Evolutionary conservation across 1,140 invertebrate genomes (phyloP).

Genomic region (Halictus rubicundus): DNA sequence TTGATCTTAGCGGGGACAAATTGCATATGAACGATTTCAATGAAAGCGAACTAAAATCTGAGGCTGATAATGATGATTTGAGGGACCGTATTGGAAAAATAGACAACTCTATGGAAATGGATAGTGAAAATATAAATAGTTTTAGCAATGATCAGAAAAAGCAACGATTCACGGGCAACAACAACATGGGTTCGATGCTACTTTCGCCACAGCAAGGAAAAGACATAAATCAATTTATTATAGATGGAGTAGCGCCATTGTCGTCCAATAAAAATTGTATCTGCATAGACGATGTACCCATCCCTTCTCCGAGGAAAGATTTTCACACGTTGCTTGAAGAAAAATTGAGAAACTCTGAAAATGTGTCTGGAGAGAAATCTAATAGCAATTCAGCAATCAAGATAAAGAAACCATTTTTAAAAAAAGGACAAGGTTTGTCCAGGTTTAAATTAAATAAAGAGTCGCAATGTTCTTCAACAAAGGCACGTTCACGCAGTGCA

Average conservation of each 20-base stretch:
- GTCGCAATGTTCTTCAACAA: background rate
- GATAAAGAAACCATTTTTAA: constrained; percentile 76
- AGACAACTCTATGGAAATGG: background rate
- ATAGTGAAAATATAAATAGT: constrained; percentile 20
- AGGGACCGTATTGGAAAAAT: background rate
- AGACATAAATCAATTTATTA: constrained; percentile 39
- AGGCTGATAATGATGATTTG: background rate
- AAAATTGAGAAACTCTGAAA: constrained; percentile 67
- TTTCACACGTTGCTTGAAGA: constrained; percentile 77
- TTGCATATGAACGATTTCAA: background rate
- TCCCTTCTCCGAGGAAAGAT: constrained; percentile 77
- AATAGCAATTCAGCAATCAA: constrained; percentile 26
- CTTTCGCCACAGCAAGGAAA: constrained; percentile 25
- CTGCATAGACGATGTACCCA: constrained; percentile 75
- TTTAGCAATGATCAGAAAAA: constrained; percentile 16
- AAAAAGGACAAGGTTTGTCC: constrained; percentile 78
- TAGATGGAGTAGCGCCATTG: constrained; percentile 62
- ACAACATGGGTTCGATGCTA: constrained; percentile 24
- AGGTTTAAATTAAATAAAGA: constrained; percentile 69
- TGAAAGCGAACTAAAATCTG: background rate
- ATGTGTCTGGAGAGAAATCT: constrained; percentile 14
- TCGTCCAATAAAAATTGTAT: constrained; percentile 43
- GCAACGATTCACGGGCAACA: constrained; percentile 12
- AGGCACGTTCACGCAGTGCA: constrained; percentile 70
- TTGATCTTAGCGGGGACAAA: constrained; percentile 22